Conservation (phyloP, 2,113 vertebrate genomes). For the Dicentrarchus labrax region DNA sequence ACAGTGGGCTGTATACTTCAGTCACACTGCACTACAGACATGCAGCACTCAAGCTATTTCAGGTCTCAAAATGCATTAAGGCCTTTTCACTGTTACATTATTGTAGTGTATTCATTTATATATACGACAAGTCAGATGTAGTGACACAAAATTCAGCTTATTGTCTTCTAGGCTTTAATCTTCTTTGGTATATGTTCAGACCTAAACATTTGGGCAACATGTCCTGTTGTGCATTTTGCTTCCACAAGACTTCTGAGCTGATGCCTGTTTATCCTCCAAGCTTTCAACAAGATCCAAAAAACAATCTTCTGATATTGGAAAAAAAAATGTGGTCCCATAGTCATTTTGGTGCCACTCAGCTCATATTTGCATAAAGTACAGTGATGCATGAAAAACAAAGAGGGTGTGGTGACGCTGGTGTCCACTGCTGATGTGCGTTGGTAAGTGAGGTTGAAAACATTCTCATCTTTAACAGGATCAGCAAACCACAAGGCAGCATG, state of each 20-base stretch:
- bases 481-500: neutral
- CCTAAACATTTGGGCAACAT: neutral
- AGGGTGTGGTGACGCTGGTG: slow-evolving; percentile 40
- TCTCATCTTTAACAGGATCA: neutral
- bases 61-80: neutral
- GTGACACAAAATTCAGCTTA: neutral
- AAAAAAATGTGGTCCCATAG: neutral
- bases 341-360: neutral
- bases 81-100: neutral
- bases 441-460: neutral
- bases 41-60: neutral
- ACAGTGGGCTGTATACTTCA: slow-evolving; percentile 22
- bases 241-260: neutral
- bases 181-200: neutral
- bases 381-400: slow-evolving; percentile 33
- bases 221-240: neutral
- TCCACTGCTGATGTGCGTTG: neutral
- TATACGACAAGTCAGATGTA: neutral
- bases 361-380: slow-evolving; percentile 53
- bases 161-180: neutral
- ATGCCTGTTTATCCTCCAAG: neutral
- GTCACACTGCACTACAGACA: slow-evolving; percentile 27
- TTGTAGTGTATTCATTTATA: neutral
- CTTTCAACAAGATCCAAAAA: neutral
- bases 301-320: neutral